Evolutionary conservation across 2,113 vertebrate genomes (phyloP), one percentile per base, ranked within the genome.

Genomic region (Hemichromis elongatus): DNA sequence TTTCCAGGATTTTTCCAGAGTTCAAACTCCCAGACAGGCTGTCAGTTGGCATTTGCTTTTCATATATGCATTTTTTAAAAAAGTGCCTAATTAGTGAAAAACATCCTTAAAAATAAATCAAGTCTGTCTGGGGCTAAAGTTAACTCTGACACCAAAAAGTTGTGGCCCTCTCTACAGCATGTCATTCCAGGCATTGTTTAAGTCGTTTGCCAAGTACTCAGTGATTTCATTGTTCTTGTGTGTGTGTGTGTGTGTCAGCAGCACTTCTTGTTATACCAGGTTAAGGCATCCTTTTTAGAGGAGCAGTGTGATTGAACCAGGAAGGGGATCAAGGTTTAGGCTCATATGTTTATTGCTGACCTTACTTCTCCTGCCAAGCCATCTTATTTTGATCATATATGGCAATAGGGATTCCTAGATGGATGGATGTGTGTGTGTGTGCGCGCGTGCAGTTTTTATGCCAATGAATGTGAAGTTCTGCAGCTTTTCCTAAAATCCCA

Each of bases 351-450:
- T 91, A 93, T 87, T 90, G 90, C 92, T 93, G 93, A 94, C 91
- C 91, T 90, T 80, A 40, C 82, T 79, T 80, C 82, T 92, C 63
- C 50, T 92, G 92, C 90, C 91, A 92, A 89, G 89, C 59, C 13
- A 19, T 91, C 87, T 93, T 94, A 91, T 94, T 96, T 94, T 96
- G 94, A 93, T 93, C 95, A 94, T 95, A 94, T 96, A 96, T 95
- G 95, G 94, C 92, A 93, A 92, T 91, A 89, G 79, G 85, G 90
- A 92, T 90, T 92, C 85, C 80, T 91, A 84, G 14, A 56, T 61
- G 61, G 5, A 0, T 57, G 52, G 21, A 68, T 80, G 82, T 79
- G 85, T 70, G 61, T 18, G 26, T 14, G 63, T 35, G 33, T 13
- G 45, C 18, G 3, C 1, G 1, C 3, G 0, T 1, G 1, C 14